A percentile compares a stretch with the other conserved stretches of the same genome.
Evolutionary conservation across 2,888 invertebrate species (phyloP).

Genomic region (Xanthorhoe spadicearia): DNA sequence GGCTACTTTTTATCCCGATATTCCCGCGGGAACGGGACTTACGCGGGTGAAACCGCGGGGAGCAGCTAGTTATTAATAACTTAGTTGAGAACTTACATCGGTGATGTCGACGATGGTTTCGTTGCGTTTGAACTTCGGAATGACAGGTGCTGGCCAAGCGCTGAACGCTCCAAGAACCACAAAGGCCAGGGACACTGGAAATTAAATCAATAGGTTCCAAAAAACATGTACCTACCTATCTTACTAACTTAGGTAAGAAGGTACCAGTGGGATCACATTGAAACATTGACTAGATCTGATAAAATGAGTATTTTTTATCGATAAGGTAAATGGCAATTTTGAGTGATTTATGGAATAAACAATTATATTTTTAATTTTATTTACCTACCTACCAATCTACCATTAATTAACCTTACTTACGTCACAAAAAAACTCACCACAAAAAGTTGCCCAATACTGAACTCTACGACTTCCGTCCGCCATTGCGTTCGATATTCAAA

Average conservation of each 20-base stretch:
- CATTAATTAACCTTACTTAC: no score
- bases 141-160: conserved; percentile 69
- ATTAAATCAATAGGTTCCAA: neutral
- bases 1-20: no score
- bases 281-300: no score
- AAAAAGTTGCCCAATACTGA: conserved; percentile 66
- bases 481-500: conserved; percentile 13
- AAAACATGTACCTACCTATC: no score
- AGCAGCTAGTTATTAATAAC: no score
- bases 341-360: no score
- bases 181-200: conserved; percentile 72
- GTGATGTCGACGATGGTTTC: conserved; percentile 60
- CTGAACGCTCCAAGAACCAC: conserved; percentile 66
- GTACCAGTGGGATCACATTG: neutral
- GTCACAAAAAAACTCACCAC: conserved; percentile 55
- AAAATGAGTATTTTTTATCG: no score
- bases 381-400: no score
- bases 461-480: conserved; percentile 55
- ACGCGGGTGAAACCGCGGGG: no score
- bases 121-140: conserved; percentile 63
- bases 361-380: neutral
- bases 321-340: no score
- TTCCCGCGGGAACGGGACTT: no score
- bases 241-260: neutral
- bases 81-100: conserved; percentile 53